Percentiles rank a stretch among this genome's conserved stretches.
These are phyloP conservation scores for Oegoconia quadripuncta DNA, from an alignment of 2,888 invertebrate genomes.

Conservation along the genomic window DNA sequence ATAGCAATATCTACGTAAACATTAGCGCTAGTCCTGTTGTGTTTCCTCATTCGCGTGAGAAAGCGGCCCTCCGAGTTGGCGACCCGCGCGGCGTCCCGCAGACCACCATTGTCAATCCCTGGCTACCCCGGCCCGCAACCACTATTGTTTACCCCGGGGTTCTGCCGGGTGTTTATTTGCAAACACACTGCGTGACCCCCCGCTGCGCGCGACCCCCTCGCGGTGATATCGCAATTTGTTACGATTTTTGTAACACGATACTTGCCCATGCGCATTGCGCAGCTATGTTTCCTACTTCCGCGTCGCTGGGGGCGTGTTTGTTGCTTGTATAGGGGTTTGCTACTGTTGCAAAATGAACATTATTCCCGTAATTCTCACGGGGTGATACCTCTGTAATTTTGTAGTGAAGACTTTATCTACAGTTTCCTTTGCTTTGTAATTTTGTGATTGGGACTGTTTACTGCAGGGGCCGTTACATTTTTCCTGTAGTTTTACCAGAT, in stretches of 20 bases:
- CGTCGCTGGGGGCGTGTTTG: not conserved
- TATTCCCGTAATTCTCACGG: too few relatives aligned
- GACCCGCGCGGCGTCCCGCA: conserved; percentile 50
- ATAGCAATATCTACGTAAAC: not conserved
- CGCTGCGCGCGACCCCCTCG: conserved; percentile 39
- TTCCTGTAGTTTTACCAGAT: too few relatives aligned
- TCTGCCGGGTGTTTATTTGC: conserved; percentile 74
- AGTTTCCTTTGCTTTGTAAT: too few relatives aligned
- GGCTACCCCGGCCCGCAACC: conserved; percentile 32
- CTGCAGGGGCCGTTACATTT: too few relatives aligned
- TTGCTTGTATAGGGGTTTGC: too few relatives aligned
- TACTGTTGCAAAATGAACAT: too few relatives aligned
- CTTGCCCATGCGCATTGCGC: conserved; percentile 12
- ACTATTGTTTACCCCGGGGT: conserved; percentile 29
- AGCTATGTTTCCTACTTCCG: conserved; percentile 15
- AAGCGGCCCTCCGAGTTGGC: conserved; percentile 33
- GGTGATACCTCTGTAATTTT: too few relatives aligned
- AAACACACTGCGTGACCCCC: conserved; percentile 67
- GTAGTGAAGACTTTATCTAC: too few relatives aligned
- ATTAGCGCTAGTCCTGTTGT: not conserved
- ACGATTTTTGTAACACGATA: conserved; percentile 61
- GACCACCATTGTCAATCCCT: conserved; percentile 63
- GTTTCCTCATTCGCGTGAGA: conserved; percentile 52
- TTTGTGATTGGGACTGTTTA: too few relatives aligned
- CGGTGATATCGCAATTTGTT: conserved; percentile 59